Conservation (phyloP, 2,797 vertebrate species). For the Artibeus lituratus region DNA sequence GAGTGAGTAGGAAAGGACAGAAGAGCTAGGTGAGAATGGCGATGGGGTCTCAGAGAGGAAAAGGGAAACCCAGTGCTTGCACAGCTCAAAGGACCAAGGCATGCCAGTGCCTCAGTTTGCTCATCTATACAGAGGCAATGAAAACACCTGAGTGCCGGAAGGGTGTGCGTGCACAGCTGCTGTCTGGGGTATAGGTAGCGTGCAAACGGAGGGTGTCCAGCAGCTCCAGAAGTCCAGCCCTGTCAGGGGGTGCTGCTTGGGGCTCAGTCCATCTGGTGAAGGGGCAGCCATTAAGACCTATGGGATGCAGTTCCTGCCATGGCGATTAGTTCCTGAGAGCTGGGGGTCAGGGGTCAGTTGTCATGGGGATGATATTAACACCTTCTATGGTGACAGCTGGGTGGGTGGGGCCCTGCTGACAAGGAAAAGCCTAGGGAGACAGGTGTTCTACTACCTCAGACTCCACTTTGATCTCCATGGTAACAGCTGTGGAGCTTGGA, state of each 20-base stretch:
- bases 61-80: not conserved
- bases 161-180: not conserved
- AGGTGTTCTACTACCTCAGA: conserved; percentile 45
- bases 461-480: conserved; percentile 39
- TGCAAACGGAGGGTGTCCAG: not conserved
- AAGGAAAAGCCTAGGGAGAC: not conserved
- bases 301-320: not conserved
- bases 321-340: conserved; percentile 55
- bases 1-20: not conserved
- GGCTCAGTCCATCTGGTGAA: not conserved
- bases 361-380: not conserved
- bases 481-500: not conserved
- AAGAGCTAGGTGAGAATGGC: not conserved
- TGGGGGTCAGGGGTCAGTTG: not conserved
- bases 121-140: not conserved
- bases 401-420: not conserved
- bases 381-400: not conserved
- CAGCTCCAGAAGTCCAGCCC: not conserved
- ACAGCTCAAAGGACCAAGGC: not conserved
- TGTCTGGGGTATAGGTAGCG: not conserved
- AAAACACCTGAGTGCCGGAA: not conserved
- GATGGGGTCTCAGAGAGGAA: not conserved
- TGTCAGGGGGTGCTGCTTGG: not conserved
- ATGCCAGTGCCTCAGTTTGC: not conserved
- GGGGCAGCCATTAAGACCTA: not conserved